Evolutionary conservation across 2,113 vertebrate genomes (phyloP).

Genomic region (Machaerirhynchus nigripectus): DNA sequence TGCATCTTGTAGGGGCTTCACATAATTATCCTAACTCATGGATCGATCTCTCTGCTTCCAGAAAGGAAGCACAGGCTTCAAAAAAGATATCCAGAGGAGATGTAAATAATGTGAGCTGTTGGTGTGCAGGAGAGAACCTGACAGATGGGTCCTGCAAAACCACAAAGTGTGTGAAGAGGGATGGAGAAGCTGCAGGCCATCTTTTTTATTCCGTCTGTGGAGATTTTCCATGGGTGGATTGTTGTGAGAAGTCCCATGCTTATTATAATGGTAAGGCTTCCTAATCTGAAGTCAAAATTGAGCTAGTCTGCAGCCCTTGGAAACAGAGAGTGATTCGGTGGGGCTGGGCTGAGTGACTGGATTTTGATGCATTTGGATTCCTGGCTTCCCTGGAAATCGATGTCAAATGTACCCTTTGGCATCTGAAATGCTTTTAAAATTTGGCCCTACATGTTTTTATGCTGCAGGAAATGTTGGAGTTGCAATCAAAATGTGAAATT

Average conservation of each 20-base stretch:
- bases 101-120: not conserved
- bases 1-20: not conserved
- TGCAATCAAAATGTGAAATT: not conserved
- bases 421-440: conserved; percentile 17
- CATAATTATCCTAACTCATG: not conserved
- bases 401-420: not conserved
- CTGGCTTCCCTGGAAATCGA: not conserved
- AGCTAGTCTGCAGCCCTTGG: not conserved
- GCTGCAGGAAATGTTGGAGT: not conserved
- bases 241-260: not conserved
- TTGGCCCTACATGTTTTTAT: not conserved
- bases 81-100: not conserved
- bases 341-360: not conserved
- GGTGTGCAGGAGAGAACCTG: not conserved
- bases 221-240: not conserved
- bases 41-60: not conserved
- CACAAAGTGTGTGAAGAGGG: not conserved
- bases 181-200: not conserved
- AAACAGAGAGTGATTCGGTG: not conserved
- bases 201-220: not conserved
- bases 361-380: not conserved
- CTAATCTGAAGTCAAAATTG: not conserved
- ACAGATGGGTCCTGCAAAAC: not conserved
- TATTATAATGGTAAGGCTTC: rapidly evolving
- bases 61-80: not conserved